Conservation (phyloP, 2,888 invertebrate genomes). For the Eilema sororculum region DNA sequence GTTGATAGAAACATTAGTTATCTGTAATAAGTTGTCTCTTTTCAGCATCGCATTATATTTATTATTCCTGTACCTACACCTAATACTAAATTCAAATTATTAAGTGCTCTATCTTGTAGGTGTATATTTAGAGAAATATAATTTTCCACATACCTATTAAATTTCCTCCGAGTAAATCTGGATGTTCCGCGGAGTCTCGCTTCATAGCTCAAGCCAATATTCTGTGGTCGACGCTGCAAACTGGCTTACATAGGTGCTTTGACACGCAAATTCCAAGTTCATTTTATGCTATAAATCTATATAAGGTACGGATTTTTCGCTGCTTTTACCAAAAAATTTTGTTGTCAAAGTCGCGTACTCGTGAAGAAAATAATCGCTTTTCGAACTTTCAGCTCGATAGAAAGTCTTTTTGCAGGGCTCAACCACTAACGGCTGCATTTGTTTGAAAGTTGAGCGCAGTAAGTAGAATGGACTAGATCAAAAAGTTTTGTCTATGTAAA, state of each 20-base stretch:
- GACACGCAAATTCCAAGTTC: constrained; percentile 35
- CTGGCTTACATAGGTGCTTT: constrained; percentile 43
- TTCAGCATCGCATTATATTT: too few relatives aligned
- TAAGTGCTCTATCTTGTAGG: constrained; percentile 21
- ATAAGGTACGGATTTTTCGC: constrained; percentile 3
- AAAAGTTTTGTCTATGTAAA: constrained; percentile 54
- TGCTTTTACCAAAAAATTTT: background rate
- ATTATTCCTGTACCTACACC: too few relatives aligned
- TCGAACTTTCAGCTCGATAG: constrained; percentile 34
- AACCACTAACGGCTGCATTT: constrained; percentile 47
- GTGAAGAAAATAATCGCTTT: constrained; percentile 40
- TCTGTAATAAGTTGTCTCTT: too few relatives aligned
- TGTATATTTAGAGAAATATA: background rate
- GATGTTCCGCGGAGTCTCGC: constrained; percentile 27
- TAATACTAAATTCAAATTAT: background rate
- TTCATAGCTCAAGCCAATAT: constrained; percentile 36
- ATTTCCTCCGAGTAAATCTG: constrained; percentile 33
- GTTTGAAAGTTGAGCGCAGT: constrained; percentile 54
- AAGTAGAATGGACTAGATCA: constrained; percentile 58
- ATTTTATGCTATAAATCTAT: constrained; percentile 28
- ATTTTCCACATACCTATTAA: constrained; percentile 24
- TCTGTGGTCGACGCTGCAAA: constrained; percentile 36
- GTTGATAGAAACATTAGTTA: too few relatives aligned
- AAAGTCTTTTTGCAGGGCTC: constrained; percentile 40
- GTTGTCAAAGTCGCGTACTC: constrained; percentile 5